phyloP scores from a whole-genome alignment of 2,113 vertebrate genomes.

The Toxotes chatareus region DNA sequence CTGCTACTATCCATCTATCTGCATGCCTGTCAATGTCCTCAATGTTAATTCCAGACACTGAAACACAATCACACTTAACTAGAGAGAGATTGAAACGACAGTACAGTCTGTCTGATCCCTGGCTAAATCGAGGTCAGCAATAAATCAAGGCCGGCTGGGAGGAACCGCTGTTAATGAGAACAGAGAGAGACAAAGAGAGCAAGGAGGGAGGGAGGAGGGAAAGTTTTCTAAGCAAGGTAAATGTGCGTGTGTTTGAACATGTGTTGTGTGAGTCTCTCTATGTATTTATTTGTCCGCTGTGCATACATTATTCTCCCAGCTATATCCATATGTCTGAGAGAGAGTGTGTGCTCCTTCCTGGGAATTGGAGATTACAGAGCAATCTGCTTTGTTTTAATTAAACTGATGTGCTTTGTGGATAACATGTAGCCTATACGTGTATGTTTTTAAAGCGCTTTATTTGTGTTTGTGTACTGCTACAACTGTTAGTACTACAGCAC shows the following conservation, averaged over 20 bases:
- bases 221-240: constrained; percentile 31
- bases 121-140: constrained; percentile 72
- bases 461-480: constrained; percentile 6
- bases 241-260: constrained; percentile 26
- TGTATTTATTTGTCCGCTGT: constrained; percentile 23
- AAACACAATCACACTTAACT: constrained; percentile 72
- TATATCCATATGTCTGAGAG: constrained; percentile 10
- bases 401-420: constrained; percentile 24
- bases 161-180: constrained; percentile 68
- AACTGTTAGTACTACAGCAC: background rate
- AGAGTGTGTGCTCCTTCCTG: constrained; percentile 23
- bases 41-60: constrained; percentile 69
- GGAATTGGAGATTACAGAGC: constrained; percentile 39
- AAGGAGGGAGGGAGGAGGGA: background rate
- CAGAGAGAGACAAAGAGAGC: constrained; percentile 35
- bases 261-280: constrained; percentile 10
- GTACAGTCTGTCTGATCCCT: constrained; percentile 70
- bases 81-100: constrained; percentile 70
- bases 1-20: constrained; percentile 45
- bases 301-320: constrained; percentile 23
- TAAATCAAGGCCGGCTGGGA: constrained; percentile 66
- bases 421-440: constrained; percentile 24
- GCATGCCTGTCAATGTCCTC: constrained; percentile 57
- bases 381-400: constrained; percentile 58
- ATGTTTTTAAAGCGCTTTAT: constrained; percentile 27